Evolutionary conservation across 2,888 invertebrate genomes (phyloP), one percentile per base, ranked within the genome.

Genomic region (Trichopria drosophilae): DNA sequence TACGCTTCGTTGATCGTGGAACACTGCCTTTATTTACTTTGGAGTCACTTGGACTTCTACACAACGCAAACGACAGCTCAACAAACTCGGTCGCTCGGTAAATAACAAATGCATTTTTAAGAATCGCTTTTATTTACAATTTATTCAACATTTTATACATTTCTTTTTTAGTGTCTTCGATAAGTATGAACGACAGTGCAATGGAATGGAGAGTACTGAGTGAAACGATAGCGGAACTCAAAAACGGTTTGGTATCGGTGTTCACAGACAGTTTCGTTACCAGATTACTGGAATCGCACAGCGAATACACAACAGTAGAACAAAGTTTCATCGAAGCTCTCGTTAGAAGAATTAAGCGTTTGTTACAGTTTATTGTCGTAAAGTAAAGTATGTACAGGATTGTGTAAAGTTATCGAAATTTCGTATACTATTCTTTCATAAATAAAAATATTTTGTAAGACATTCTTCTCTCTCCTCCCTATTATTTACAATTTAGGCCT

Each of bases 191-290:
- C 40, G 71, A 73, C 4, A 68, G 59, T 47, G 61, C 66, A 42
- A 53, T 66, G 13, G 68, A 72, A 24, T 82, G 83, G 82, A 79
- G 81, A 66, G 77, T 82, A 28, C 79, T 82, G 1, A 77, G 79
- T 4, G 82, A 83, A 59, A 85, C 85, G 53, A 78, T 88, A 43
- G 78, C 82, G 22, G 82, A 82, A 62, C 76, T 90, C 44, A 86
- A 87, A 64, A 85, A 87, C 69, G 85, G 84, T 23, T 79, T 91
- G 9, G 80, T 87, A 22, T 82, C 85, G 0, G 81, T 86, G 13
- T 87, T 91, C 71, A 89, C 86, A 65, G 90, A 90, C 67, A 84
- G 86, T 56, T 90, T 91, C 75, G 83, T 86, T 44, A 84, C 85
- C 51, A 86, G 87, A 62, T 77, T 91, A 9, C 73, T 88, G 39